Conservation (phyloP, 2,888 invertebrate species). For the Cosmia pyralina region DNA sequence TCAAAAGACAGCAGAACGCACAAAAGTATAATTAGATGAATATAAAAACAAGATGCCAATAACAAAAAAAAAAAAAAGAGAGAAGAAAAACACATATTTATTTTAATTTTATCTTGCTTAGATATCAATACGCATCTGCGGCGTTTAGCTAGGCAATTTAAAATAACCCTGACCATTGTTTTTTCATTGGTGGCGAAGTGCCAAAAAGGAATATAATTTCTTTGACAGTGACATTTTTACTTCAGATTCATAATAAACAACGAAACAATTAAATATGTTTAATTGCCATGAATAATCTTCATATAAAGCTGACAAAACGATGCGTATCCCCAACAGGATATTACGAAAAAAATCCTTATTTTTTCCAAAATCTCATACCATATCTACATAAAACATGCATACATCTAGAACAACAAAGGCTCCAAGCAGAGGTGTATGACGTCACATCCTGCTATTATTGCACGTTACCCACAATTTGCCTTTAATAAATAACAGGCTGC, state of each 20-base stretch:
- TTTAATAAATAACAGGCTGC: conserved; percentile 78
- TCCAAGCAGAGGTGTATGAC: conserved; percentile 72
- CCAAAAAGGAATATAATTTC: background rate
- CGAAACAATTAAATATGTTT: background rate
- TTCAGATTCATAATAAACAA: background rate
- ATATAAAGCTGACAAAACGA: background rate
- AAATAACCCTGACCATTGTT: background rate
- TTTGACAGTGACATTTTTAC: background rate
- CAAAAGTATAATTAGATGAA: too few relatives aligned
- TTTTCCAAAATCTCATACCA: conserved; percentile 4
- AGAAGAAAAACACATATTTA: too few relatives aligned
- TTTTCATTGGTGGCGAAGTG: background rate
- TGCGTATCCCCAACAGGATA: background rate
- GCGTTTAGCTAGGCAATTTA: too few relatives aligned
- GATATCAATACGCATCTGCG: too few relatives aligned
- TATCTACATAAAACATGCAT: conserved; percentile 23
- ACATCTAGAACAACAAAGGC: conserved; percentile 24
- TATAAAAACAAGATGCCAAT: too few relatives aligned
- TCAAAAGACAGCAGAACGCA: too few relatives aligned
- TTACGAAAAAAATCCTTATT: background rate
- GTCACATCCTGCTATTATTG: conserved; percentile 83
- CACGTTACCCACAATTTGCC: conserved; percentile 78
- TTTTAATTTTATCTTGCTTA: too few relatives aligned
- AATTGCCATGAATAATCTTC: background rate
- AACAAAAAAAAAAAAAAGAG: too few relatives aligned